Conservation (phyloP, 2,888 invertebrate genomes). For the Aspidapion aeneum region DNA sequence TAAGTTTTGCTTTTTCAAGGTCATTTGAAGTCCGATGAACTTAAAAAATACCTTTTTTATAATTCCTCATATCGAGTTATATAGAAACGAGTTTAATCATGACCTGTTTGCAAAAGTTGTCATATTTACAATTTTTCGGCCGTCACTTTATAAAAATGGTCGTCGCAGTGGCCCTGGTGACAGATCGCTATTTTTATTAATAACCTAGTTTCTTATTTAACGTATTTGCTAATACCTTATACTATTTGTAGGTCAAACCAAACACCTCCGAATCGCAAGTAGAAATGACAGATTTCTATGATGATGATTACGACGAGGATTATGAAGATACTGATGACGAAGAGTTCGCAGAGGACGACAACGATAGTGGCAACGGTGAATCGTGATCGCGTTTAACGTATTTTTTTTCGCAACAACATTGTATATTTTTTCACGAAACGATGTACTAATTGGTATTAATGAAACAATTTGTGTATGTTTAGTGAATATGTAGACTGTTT, state of each 20-base stretch:
- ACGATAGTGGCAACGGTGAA: conserved; percentile 91
- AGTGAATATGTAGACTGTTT: not conserved
- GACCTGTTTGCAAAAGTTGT: too few species aligned
- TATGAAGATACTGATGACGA: conserved; percentile 60
- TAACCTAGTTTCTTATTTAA: too few species aligned
- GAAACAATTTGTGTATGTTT: conserved; percentile 2
- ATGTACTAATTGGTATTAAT: not conserved
- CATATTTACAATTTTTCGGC: too few species aligned
- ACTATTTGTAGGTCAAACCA: conserved; percentile 78
- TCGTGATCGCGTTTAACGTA: conserved; percentile 59
- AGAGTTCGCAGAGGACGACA: conserved; percentile 74
- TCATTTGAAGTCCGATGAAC: too few species aligned
- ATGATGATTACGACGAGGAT: conserved; percentile 87
- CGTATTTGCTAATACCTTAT: too few species aligned
- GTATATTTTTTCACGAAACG: not conserved
- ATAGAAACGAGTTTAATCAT: too few species aligned
- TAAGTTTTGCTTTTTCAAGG: too few species aligned
- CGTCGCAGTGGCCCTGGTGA: too few species aligned
- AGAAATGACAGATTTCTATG: conserved; percentile 95
- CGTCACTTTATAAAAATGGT: too few species aligned
- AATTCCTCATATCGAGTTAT: too few species aligned
- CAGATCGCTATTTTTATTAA: too few species aligned
- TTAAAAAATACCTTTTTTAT: too few species aligned
- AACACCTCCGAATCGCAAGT: conserved; percentile 73
- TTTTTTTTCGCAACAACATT: not conserved